phyloP scores from a whole-genome alignment of 2,113 vertebrate genomes.

The Mystacornis crossleyi region DNA sequence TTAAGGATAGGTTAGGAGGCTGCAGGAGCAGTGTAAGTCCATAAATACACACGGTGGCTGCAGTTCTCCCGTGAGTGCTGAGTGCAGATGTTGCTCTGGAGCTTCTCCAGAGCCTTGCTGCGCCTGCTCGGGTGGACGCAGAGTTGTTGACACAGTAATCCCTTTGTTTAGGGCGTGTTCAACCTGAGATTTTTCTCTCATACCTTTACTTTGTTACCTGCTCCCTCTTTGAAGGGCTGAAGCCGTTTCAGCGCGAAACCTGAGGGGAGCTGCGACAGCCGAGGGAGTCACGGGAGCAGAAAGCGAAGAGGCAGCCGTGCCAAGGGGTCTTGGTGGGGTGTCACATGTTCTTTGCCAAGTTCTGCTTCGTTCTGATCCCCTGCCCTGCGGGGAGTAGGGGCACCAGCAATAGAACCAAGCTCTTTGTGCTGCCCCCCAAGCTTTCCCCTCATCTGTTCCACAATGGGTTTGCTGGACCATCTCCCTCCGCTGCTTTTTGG shows the following conservation, averaged over 20 bases:
- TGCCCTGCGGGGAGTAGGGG: not conserved
- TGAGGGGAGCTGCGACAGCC: not conserved
- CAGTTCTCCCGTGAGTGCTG: not conserved
- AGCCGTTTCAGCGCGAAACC: not conserved
- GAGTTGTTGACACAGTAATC: not conserved
- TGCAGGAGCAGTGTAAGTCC: not conserved
- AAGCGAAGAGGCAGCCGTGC: not conserved
- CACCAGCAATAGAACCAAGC: not conserved
- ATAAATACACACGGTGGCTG: not conserved
- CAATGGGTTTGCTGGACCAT: not conserved
- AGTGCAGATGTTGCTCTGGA: not conserved
- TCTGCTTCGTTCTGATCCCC: not conserved
- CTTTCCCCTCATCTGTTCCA: not conserved
- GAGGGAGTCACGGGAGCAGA: not conserved
- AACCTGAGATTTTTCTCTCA: not conserved
- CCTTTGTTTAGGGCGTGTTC: not conserved
- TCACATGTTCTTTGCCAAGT: not conserved
- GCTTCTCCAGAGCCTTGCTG: not conserved
- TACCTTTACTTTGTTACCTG: not conserved
- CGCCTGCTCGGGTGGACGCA: not conserved
- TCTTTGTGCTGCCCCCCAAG: not conserved
- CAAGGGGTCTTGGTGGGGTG: not conserved
- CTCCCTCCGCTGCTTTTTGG: not conserved
- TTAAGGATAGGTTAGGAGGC: not conserved
- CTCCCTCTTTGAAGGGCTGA: not conserved